These are phyloP conservation scores for Rhynchotus rufescens DNA, from an alignment of 2,797 vertebrate species.

Conservation along the genomic window DNA sequence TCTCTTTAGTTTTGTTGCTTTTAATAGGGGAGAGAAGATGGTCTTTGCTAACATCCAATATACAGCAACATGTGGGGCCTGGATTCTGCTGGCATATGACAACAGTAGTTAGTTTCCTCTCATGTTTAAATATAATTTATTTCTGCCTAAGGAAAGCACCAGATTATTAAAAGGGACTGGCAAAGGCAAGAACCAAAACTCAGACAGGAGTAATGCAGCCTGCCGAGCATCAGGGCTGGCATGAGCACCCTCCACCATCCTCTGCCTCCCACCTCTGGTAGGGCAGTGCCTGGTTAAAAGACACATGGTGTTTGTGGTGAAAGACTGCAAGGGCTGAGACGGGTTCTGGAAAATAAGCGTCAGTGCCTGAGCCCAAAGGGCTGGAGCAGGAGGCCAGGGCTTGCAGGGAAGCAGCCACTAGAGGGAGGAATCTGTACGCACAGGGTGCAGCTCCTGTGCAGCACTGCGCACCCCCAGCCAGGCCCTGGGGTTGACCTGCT, in stretches of 20 bases:
- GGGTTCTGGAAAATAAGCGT: background rate
- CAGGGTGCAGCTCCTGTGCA: background rate
- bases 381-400: background rate
- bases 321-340: background rate
- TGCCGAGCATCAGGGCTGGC: accelerated
- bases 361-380: accelerated
- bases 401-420: background rate
- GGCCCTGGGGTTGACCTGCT: too few relatives aligned
- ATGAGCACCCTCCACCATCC: too few relatives aligned
- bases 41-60: background rate
- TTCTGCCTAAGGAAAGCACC: too few relatives aligned
- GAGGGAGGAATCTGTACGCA: background rate
- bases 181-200: background rate
- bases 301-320: accelerated
- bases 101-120: background rate
- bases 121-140: background rate
- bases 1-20: background rate
- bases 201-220: accelerated
- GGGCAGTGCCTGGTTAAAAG: accelerated
- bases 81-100: background rate
- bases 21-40: background rate
- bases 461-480: background rate
- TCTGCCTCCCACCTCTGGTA: accelerated
- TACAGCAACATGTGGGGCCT: background rate
- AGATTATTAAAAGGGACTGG: background rate